These are phyloP conservation scores for Drosophila nr. fundita DNA, from an alignment of 2,888 invertebrate genomes.

Conservation along the genomic window DNA sequence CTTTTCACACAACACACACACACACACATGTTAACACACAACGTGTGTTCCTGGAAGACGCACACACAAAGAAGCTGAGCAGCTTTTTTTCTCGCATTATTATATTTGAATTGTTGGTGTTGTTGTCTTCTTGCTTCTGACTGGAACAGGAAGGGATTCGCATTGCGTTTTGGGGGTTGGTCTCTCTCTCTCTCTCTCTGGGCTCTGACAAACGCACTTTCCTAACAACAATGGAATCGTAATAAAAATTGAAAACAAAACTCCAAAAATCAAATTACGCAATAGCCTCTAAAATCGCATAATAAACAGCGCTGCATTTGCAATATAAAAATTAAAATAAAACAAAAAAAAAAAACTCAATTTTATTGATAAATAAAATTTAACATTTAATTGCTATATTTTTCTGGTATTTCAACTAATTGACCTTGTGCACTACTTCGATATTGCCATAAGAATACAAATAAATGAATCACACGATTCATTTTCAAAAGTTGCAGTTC, in stretches of 20 bases:
- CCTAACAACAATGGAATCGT: conserved; percentile 24
- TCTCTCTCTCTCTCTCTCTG: conserved; percentile 8
- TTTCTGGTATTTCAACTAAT: conserved; percentile 74
- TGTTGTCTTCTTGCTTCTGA: conserved; percentile 21
- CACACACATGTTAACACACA: conserved; percentile 4
- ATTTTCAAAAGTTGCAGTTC: conserved; percentile 52
- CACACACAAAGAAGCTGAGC: conserved; percentile 46
- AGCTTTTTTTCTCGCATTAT: conserved; percentile 37
- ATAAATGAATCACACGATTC: conserved; percentile 56
- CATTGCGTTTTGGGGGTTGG: conserved; percentile 42
- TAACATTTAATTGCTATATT: conserved; percentile 59
- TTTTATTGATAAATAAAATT: conserved; percentile 26
- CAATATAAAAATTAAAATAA: not conserved
- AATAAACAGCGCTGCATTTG: conserved; percentile 36
- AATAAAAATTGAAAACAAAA: conserved; percentile 7
- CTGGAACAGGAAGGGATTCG: conserved; percentile 50
- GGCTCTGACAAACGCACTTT: conserved; percentile 41
- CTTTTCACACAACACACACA: conserved; percentile 73
- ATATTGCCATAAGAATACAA: conserved; percentile 37
- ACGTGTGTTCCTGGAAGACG: conserved; percentile 50
- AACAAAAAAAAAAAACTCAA: conserved; percentile 12
- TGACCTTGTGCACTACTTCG: conserved; percentile 78
- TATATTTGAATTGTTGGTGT: conserved; percentile 18
- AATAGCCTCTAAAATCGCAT: conserved; percentile 29
- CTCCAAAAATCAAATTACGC: conserved; percentile 51